These are phyloP conservation scores for Heliconius congener DNA, from an alignment of 1,140 invertebrate genomes.

Conservation along the genomic window DNA sequence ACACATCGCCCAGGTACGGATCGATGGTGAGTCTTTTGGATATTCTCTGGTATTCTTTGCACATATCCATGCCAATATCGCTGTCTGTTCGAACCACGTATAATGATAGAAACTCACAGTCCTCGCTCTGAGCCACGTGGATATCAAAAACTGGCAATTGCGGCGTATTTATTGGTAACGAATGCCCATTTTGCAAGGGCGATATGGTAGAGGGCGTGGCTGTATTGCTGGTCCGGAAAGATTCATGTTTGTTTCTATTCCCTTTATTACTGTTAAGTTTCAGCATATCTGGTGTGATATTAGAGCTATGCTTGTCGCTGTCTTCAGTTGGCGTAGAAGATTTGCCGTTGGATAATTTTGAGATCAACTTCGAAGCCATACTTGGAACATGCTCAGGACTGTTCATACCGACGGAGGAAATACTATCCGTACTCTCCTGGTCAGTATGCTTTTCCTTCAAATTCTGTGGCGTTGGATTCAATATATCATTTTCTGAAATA, in stretches of 20 bases:
- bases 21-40: constrained; percentile 75
- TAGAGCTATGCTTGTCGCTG: constrained; percentile 43
- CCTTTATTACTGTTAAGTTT: constrained; percentile 61
- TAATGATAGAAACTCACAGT: constrained; percentile 75
- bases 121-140: constrained; percentile 73
- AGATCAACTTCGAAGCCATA: constrained; percentile 68
- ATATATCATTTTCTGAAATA: constrained; percentile 33
- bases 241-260: constrained; percentile 63
- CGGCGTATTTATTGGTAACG: constrained; percentile 63
- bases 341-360: constrained; percentile 74
- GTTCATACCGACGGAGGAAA: constrained; percentile 58
- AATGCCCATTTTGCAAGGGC: constrained; percentile 75
- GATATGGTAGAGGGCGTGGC: constrained; percentile 78
- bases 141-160: constrained; percentile 74
- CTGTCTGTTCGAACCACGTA: constrained; percentile 75
- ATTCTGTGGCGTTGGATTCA: neutral
- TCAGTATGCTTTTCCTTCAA: constrained; percentile 60
- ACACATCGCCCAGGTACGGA: constrained; percentile 73
- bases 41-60: constrained; percentile 75
- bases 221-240: constrained; percentile 64
- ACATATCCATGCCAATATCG: constrained; percentile 75
- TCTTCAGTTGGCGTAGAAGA: constrained; percentile 71
- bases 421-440: constrained; percentile 71
- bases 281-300: constrained; percentile 63
- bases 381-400: constrained; percentile 67